These are phyloP conservation scores for Nephila pilipes DNA, from an alignment of 1,140 invertebrate species.

Conservation along the genomic window DNA sequence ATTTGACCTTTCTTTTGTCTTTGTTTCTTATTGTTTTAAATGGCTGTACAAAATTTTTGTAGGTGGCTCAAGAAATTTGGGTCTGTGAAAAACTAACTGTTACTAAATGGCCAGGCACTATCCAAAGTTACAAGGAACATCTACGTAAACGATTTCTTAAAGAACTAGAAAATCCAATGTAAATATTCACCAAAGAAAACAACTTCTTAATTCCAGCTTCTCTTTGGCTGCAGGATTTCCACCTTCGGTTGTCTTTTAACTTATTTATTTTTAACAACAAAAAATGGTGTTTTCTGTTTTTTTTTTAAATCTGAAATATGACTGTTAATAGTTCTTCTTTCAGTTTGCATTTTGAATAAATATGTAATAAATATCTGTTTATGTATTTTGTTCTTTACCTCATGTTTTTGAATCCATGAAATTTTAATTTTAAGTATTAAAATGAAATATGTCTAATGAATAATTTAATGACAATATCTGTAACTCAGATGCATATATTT, in stretches of 20 bases:
- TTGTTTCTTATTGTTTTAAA: neutral
- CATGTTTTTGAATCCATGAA: too few species aligned
- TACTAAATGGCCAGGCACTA: slow-evolving; percentile 98
- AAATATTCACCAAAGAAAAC: slow-evolving; percentile 43
- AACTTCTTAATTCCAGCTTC: slow-evolving; percentile 27
- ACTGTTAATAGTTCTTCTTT: too few species aligned
- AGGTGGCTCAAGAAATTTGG: slow-evolving; percentile 99
- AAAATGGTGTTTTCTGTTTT: neutral
- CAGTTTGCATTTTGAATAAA: too few species aligned
- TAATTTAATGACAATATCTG: slow-evolving; percentile 2
- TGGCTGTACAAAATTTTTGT: slow-evolving; percentile 77
- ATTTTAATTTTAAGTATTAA: too few species aligned
- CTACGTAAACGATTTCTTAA: slow-evolving; percentile 89
- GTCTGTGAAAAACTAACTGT: slow-evolving; percentile 97
- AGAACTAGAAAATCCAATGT: slow-evolving; percentile 79
- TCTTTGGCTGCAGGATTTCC: slow-evolving; percentile 11
- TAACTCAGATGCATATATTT: neutral
- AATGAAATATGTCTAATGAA: neutral
- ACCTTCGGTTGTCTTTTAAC: neutral
- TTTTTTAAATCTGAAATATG: too few species aligned
- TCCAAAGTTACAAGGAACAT: slow-evolving; percentile 97
- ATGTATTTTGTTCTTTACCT: too few species aligned
- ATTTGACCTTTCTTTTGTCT: too few species aligned
- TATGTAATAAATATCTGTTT: too few species aligned
- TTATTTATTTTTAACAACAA: slow-evolving; percentile 34